Evolutionary conservation across 2,113 vertebrate genomes (phyloP).

Genomic region (Tyto alba): DNA sequence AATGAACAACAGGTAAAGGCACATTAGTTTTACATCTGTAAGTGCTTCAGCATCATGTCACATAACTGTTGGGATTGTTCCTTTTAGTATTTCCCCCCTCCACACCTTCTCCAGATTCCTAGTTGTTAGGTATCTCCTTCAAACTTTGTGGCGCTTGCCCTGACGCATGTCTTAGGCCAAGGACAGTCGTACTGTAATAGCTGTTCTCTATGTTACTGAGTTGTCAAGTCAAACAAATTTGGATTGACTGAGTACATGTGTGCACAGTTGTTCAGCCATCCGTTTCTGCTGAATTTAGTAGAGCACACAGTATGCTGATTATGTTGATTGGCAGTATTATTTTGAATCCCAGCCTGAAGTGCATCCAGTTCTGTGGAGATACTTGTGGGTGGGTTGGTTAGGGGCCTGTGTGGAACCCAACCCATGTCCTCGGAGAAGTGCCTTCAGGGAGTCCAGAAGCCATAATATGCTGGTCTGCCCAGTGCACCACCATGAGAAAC

Average conservation of each 20-base stretch:
- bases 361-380: neutral
- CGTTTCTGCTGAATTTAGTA: neutral
- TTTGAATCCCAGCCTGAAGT: neutral
- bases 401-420: neutral
- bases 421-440: neutral
- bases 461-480: fast-evolving
- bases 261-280: slow-evolving; percentile 4
- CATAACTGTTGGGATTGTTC: neutral
- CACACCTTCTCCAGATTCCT: neutral
- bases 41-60: neutral
- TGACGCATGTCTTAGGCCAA: neutral
- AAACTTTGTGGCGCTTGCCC: neutral
- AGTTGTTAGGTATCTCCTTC: neutral
- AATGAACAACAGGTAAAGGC: neutral
- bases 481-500: neutral
- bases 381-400: neutral
- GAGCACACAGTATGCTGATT: neutral
- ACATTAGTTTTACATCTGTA: neutral
- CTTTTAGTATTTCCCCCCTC: neutral
- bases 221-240: slow-evolving; percentile 6
- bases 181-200: neutral
- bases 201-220: neutral
- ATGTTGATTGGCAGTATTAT: slow-evolving; percentile 23
- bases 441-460: neutral
- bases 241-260: neutral